Evolutionary conservation across 2,888 invertebrate genomes (phyloP).

Genomic region (Macaria liturata): DNA sequence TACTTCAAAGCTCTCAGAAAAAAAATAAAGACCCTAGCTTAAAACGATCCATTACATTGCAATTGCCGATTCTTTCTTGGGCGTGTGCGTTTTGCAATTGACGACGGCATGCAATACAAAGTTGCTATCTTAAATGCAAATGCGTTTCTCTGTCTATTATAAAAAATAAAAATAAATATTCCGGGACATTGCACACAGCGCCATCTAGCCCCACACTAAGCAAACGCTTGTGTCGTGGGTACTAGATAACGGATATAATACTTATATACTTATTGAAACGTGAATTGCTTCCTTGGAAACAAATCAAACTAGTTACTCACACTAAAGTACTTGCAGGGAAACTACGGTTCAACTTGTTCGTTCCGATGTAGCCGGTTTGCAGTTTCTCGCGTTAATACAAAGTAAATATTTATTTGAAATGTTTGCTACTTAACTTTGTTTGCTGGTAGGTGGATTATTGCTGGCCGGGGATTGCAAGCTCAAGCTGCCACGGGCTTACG

Average conservation of each 20-base stretch:
- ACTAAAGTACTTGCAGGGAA: constrained; percentile 35
- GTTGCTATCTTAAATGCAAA: constrained; percentile 11
- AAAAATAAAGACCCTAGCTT: no score
- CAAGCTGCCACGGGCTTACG: background rate
- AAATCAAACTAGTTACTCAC: constrained; percentile 33
- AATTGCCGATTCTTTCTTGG: no score
- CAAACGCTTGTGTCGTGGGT: no score
- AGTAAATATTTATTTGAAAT: constrained; percentile 9
- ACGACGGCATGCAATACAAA: background rate
- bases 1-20: no score
- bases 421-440: constrained; percentile 12
- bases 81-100: background rate
- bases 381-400: constrained; percentile 22
- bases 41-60: no score
- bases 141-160: constrained; percentile 14
- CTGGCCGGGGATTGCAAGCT: background rate
- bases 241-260: no score
- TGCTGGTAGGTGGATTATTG: constrained; percentile 3
- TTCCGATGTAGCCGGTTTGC: constrained; percentile 27
- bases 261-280: no score
- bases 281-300: constrained; percentile 26
- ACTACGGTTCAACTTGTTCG: constrained; percentile 36
- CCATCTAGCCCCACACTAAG: no score
- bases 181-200: no score
- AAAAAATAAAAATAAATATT: no score